Evolutionary conservation across 2,888 invertebrate genomes (phyloP).

Genomic region (Drosophila bunnanda): DNA sequence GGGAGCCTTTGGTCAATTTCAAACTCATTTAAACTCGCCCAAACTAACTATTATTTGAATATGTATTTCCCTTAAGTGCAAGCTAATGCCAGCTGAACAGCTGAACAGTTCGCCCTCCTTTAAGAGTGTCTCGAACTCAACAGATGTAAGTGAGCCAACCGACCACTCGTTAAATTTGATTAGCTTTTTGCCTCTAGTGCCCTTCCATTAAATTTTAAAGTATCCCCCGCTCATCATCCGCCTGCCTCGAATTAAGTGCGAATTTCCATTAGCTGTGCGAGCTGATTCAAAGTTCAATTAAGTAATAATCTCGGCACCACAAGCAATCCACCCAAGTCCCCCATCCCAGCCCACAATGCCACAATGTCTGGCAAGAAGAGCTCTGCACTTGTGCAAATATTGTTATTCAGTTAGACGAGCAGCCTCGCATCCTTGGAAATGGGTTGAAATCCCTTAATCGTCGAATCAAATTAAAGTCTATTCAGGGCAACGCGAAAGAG

Average conservation of each 20-base stretch:
- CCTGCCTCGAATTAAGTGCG: constrained; percentile 50
- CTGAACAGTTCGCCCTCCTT: constrained; percentile 76
- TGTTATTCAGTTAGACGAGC: constrained; percentile 62
- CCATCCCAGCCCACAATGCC: constrained; percentile 23
- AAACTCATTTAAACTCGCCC: constrained; percentile 18
- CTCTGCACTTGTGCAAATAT: constrained; percentile 68
- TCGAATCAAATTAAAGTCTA: constrained; percentile 64
- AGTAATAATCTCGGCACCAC: constrained; percentile 64
- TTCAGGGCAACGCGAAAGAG: constrained; percentile 31
- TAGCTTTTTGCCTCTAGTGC: constrained; percentile 39
- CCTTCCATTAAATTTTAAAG: constrained; percentile 30
- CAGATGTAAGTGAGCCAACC: constrained; percentile 78
- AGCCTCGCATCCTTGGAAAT: neutral
- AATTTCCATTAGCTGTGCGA: constrained; percentile 52
- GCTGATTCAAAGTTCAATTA: constrained; percentile 67
- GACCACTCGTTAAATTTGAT: constrained; percentile 24
- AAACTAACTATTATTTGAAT: constrained; percentile 23
- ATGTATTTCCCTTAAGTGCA: constrained; percentile 61
- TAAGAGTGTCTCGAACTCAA: constrained; percentile 79
- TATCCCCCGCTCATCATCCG: constrained; percentile 5
- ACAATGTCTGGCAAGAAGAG: constrained; percentile 19
- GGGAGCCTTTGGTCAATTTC: neutral
- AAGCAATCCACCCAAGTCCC: constrained; percentile 19
- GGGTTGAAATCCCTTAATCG: constrained; percentile 58
- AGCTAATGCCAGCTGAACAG: constrained; percentile 77